phyloP scores from a whole-genome alignment of 2,888 invertebrate genomes.

The Hecatera dysodea region DNA sequence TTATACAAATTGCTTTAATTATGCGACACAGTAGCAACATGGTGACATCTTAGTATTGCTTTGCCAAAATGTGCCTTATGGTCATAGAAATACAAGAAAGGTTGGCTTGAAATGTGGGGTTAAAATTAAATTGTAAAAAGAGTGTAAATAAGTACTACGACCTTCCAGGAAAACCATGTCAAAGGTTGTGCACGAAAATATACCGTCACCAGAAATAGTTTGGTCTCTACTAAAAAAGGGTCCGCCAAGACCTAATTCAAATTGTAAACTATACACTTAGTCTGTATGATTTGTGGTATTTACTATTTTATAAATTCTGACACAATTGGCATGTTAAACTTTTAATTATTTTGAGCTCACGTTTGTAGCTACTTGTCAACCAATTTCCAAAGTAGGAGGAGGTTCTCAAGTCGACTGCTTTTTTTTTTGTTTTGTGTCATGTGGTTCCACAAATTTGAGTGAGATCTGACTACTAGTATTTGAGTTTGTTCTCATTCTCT shows the following conservation, averaged over 20 bases:
- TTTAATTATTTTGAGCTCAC: background rate
- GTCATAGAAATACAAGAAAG: background rate
- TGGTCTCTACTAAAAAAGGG: background rate
- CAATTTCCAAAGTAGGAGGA: too few relatives aligned
- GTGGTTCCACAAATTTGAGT: too few relatives aligned
- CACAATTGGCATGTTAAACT: too few relatives aligned
- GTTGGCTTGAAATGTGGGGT: background rate
- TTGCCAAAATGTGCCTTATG: conserved; percentile 9
- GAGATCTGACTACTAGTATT: too few relatives aligned
- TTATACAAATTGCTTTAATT: conserved; percentile 17
- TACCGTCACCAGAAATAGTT: background rate
- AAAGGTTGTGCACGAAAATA: conserved; percentile 5
- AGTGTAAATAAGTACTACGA: conserved; percentile 1
- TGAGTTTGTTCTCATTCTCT: too few relatives aligned
- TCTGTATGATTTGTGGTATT: too few relatives aligned
- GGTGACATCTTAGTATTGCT: conserved; percentile 1
- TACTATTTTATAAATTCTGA: background rate
- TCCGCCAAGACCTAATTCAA: background rate
- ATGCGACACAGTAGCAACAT: background rate
- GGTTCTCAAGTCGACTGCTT: too few relatives aligned
- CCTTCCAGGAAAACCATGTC: background rate
- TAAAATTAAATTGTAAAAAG: conserved; percentile 26
- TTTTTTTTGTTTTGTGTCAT: too few relatives aligned
- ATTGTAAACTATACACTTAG: too few relatives aligned
- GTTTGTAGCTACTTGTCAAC: too few relatives aligned